These are phyloP conservation scores for Ptychodera flava DNA, from an alignment of 35 echinoderm and acorn worm genomes.

Conservation along the genomic window DNA sequence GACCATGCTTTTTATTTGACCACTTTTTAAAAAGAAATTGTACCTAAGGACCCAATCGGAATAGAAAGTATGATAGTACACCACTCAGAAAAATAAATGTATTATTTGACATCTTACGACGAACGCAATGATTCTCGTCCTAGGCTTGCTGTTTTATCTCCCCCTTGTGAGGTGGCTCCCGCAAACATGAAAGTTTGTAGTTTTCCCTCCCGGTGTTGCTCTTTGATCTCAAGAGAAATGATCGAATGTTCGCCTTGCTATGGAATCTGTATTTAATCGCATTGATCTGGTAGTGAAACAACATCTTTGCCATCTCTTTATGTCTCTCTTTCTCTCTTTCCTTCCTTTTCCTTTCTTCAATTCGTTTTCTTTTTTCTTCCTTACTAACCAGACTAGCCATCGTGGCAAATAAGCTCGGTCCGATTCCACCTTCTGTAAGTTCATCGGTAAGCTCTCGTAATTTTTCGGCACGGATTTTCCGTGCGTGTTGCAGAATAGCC, in stretches of 20 bases:
- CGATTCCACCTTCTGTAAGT: not conserved
- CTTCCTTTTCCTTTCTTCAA: not conserved
- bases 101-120: too few species aligned
- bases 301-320: not conserved
- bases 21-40: too few species aligned
- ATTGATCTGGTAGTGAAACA: not conserved
- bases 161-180: too few species aligned
- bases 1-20: too few species aligned
- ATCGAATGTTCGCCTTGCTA: not conserved
- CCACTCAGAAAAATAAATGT: too few species aligned
- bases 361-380: not conserved
- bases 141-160: too few species aligned
- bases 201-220: not conserved
- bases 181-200: not conserved
- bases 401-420: not conserved
- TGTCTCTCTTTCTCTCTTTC: not conserved
- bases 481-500: not conserved
- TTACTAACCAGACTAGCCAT: not conserved
- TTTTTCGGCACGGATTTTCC: not conserved
- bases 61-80: too few species aligned
- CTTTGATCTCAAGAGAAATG: not conserved
- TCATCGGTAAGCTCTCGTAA: not conserved
- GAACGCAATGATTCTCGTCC: too few species aligned
- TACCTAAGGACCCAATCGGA: too few species aligned
- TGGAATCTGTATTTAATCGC: not conserved